Evolutionary conservation across 1,140 invertebrate species (phyloP).

Genomic region (Drosophila guanche): DNA sequence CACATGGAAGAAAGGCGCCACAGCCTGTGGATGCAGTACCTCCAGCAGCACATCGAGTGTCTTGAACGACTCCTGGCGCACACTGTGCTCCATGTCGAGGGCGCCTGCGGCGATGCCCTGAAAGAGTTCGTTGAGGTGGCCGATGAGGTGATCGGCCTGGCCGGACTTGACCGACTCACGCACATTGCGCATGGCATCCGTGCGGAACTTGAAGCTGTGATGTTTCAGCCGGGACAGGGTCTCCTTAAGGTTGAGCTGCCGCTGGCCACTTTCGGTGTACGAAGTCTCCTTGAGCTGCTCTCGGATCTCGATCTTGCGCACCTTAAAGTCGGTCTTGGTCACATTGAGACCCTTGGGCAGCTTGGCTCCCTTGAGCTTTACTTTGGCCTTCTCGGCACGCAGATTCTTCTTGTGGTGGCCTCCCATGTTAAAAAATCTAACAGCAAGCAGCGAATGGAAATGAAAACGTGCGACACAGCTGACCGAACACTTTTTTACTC

Average conservation of each 20-base stretch:
- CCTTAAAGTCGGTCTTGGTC: constrained; percentile 94
- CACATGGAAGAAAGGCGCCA: constrained; percentile 89
- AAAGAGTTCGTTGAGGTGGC: constrained; percentile 88
- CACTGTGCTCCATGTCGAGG: constrained; percentile 89
- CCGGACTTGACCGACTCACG: constrained; percentile 87
- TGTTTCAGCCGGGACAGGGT: constrained; percentile 90
- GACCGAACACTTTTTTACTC: no score
- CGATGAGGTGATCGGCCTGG: constrained; percentile 81
- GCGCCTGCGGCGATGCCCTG: constrained; percentile 88
- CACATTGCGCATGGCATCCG: constrained; percentile 89
- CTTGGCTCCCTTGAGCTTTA: constrained; percentile 89
- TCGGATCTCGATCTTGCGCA: constrained; percentile 92
- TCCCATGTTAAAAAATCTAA: constrained; percentile 46
- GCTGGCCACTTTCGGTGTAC: constrained; percentile 86
- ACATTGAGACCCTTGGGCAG: constrained; percentile 92
- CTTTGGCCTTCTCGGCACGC: constrained; percentile 90
- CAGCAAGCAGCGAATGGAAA: background rate
- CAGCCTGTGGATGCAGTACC: constrained; percentile 84
- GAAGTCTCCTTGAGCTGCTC: constrained; percentile 89
- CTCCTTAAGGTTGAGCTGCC: constrained; percentile 90
- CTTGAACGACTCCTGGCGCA: constrained; percentile 88
- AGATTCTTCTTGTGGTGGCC: constrained; percentile 88
- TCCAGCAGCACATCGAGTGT: constrained; percentile 87
- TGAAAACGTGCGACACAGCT: no score
- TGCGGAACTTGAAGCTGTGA: constrained; percentile 89